Percentiles rank a stretch among this genome's conserved stretches.
These are phyloP conservation scores for Xestia xanthographa DNA, from an alignment of 2,888 invertebrate species.

Conservation along the genomic window DNA sequence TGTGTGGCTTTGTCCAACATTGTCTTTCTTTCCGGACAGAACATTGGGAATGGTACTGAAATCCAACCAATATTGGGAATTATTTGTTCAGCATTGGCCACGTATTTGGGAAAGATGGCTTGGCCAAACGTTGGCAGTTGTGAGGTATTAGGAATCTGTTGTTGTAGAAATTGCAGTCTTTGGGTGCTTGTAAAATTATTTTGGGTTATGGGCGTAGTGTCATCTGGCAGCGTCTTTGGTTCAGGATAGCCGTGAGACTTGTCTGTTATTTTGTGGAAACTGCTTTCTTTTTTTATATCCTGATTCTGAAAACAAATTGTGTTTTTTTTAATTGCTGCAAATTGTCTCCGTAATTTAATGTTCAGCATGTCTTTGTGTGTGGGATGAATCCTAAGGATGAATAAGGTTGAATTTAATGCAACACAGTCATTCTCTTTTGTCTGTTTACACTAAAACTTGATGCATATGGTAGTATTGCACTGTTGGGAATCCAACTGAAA, in stretches of 20 bases:
- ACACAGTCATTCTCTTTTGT: neutral
- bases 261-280: conserved; percentile 59
- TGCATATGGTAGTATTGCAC: neutral
- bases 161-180: conserved; percentile 4
- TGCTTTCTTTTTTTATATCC: conserved; percentile 47
- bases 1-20: conserved; percentile 51
- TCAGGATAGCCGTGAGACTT: conserved; percentile 72
- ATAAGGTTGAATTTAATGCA: neutral
- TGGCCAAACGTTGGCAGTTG: conserved; percentile 69
- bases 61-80: conserved; percentile 67
- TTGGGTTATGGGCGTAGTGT: conserved; percentile 6
- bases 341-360: neutral
- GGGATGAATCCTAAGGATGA: neutral
- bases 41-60: conserved; percentile 65
- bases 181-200: neutral
- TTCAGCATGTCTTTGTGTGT: neutral
- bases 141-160: neutral
- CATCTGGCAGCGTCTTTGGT: conserved; percentile 69
- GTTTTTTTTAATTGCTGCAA: neutral
- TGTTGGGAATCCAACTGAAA: neutral
- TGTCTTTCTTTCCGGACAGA: conserved; percentile 29
- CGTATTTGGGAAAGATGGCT: conserved; percentile 68
- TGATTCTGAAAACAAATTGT: conserved; percentile 63
- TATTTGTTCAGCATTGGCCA: conserved; percentile 46
- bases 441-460: neutral